Conservation (phyloP, 2,113 vertebrate species). For the Maccullochella peelii region DNA sequence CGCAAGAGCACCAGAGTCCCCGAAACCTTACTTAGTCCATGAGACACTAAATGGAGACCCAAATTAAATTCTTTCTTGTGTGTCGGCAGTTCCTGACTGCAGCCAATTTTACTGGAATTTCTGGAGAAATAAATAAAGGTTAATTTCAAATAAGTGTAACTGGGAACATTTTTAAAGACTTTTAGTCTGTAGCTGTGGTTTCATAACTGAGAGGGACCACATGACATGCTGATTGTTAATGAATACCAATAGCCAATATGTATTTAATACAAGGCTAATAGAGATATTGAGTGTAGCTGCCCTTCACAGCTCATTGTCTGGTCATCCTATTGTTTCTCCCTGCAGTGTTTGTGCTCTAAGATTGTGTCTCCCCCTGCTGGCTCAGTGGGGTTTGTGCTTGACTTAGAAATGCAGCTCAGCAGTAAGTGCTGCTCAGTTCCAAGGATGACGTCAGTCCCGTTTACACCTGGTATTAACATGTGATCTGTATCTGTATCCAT, state of each 20-base stretch:
- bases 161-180: too few species aligned
- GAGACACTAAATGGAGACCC: neutral
- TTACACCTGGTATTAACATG: too few species aligned
- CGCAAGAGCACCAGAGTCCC: neutral
- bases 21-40: neutral
- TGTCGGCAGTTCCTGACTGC: neutral
- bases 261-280: neutral
- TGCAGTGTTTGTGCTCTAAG: slow-evolving; percentile 89
- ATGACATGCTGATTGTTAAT: neutral
- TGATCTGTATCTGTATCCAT: too few species aligned
- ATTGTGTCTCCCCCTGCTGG: slow-evolving; percentile 91
- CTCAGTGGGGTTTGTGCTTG: slow-evolving; percentile 86
- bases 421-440: neutral
- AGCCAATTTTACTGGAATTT: neutral
- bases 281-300: neutral
- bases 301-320: neutral
- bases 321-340: neutral
- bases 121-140: neutral
- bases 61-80: neutral
- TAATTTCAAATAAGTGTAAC: neutral
- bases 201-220: too few species aligned
- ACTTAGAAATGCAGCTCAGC: slow-evolving; percentile 10
- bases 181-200: neutral
- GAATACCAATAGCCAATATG: neutral
- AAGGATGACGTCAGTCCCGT: neutral